Percentiles rank a stretch among this genome's conserved stretches.
phyloP scores from a whole-genome alignment of 2,113 vertebrate genomes.

The Tenrec ecaudatus region DNA sequence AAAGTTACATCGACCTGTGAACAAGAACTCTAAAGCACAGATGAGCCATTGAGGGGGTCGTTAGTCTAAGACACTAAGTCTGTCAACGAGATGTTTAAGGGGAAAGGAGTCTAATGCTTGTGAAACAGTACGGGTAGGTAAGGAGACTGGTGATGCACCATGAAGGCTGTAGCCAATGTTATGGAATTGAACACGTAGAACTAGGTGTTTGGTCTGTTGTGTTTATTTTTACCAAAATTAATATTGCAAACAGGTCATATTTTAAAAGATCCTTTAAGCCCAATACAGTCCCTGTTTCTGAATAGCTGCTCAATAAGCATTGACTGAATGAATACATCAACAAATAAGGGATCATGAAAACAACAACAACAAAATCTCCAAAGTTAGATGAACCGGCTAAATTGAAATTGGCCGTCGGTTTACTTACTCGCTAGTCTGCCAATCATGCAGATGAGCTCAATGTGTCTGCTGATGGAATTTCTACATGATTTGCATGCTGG shows the following conservation, averaged over 20 bases:
- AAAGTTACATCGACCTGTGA: neutral
- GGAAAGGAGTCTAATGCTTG: neutral
- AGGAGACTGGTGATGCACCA: neutral
- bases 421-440: slow-evolving; percentile 66
- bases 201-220: neutral
- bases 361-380: neutral
- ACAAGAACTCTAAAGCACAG: neutral
- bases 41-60: neutral
- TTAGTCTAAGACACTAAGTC: no score
- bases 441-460: slow-evolving; percentile 68
- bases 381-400: slow-evolving; percentile 47
- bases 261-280: neutral
- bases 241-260: no score
- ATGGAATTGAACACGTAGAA: neutral
- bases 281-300: neutral
- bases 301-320: slow-evolving; percentile 30
- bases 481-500: slow-evolving; percentile 61
- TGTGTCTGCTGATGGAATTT: slow-evolving; percentile 44
- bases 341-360: slow-evolving; percentile 38
- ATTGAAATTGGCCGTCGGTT: slow-evolving; percentile 70
- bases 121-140: neutral
- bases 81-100: neutral
- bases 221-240: neutral
- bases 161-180: neutral
- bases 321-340: slow-evolving; percentile 59